Conservation (phyloP, 2,888 invertebrate species). For the Dioctria rufipes region DNA sequence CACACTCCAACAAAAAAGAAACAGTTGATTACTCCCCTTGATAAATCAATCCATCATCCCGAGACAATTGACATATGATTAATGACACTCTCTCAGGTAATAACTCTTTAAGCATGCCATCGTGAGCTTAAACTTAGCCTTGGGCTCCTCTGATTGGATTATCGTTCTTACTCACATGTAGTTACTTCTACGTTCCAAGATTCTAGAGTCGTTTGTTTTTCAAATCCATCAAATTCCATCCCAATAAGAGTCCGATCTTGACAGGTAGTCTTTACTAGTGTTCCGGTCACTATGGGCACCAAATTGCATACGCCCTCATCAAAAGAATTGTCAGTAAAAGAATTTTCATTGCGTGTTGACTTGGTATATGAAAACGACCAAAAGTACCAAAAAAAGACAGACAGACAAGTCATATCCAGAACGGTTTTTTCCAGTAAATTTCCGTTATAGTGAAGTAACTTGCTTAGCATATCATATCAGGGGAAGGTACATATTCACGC, state of each 20-base stretch:
- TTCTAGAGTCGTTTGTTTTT: too few species aligned
- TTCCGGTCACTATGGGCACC: too few species aligned
- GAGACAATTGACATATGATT: constrained; percentile 21
- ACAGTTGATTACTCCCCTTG: neutral
- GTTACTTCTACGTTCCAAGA: too few species aligned
- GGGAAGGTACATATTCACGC: constrained; percentile 15
- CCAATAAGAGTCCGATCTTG: neutral
- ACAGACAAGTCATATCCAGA: too few species aligned
- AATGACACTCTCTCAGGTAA: constrained; percentile 12
- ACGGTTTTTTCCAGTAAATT: neutral
- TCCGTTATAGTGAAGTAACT: neutral
- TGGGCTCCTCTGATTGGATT: too few species aligned
- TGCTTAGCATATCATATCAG: constrained; percentile 18
- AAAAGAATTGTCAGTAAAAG: too few species aligned
- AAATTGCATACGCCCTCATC: neutral
- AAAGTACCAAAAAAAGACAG: too few species aligned
- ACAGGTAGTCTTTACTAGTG: too few species aligned
- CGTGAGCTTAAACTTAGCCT: too few species aligned
- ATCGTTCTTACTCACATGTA: too few species aligned
- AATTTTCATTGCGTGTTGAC: too few species aligned
- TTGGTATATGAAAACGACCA: neutral
- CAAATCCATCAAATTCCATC: too few species aligned
- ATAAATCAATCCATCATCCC: constrained; percentile 24
- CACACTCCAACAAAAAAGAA: neutral
- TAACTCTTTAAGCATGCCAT: constrained; percentile 3